Evolutionary conservation across 2,797 vertebrate species (phyloP), one percentile per base, ranked within the genome.

Genomic region (Podarcis lilfordi): DNA sequence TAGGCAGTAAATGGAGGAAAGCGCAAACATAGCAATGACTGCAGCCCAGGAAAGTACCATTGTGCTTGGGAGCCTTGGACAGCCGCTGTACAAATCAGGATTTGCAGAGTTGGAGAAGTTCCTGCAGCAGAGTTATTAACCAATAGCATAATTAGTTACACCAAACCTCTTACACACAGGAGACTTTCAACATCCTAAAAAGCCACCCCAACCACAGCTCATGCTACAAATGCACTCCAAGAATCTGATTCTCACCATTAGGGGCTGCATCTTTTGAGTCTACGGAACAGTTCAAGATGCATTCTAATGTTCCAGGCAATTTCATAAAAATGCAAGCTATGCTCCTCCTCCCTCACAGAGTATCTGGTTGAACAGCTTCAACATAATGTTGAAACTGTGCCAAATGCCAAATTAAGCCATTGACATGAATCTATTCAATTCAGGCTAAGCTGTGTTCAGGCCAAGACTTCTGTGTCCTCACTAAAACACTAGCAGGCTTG

Each of bases 1-100:
- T 93, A 92, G 97, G 93, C 95, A 96, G 89, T 97, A 84, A 95
- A 95, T 96, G 97, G 96, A 94, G 82, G 98, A 97, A 89, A 95
- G 88, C 8, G 91, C 88, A 90, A 96, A 1, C 43, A 91, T 84
- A 80, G 95, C 69, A 83, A 95, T 89, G 88, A 90, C 43, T 80
- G 89, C 2, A 68, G 92, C 43, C 93, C 80, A 85, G 71, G 85
- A 91, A 92, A 85, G 78, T 86, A 91, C 89, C 96, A 97, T 97
- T 64, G 79, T 96, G 91, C 64, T 90, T 86, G 90, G 35, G 74
- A 35, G 27, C 17, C 68, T 84, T 72, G 74, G 86, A 81, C 29
- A 90, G 82, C 78, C 84, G 83, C 87, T 89, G 37, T 69, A 85
- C 1, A 35, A 85, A 92, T 95, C 85, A 93, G 80, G 50, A 89